Conservation (phyloP, 2,113 vertebrate genomes). For the Arizona elegans region DNA sequence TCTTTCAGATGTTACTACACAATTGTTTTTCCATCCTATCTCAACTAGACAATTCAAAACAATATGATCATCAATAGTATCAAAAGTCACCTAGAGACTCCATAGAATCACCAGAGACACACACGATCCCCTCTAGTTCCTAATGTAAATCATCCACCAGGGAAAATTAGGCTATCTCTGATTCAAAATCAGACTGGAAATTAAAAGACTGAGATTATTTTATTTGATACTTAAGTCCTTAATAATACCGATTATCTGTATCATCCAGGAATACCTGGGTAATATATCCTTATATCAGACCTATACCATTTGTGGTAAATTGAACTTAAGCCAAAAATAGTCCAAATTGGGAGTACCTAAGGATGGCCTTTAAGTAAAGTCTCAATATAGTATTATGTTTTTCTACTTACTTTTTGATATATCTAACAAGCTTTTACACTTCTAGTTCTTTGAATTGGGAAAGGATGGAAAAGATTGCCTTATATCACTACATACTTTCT, state of each 20-base stretch:
- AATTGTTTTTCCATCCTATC: not conserved
- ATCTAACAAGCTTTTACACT: not conserved
- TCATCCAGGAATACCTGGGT: not conserved
- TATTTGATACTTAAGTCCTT: not conserved
- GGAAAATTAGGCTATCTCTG: not conserved
- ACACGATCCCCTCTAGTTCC: not conserved
- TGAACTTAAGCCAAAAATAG: not conserved
- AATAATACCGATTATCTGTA: not conserved
- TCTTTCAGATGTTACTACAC: not conserved
- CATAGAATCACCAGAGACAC: not conserved
- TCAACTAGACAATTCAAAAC: not conserved
- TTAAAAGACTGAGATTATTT: not conserved
- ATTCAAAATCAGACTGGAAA: not conserved
- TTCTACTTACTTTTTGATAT: not conserved
- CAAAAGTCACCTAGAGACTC: not conserved
- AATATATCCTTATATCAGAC: not conserved
- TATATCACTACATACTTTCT: not conserved
- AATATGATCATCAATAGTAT: not conserved
- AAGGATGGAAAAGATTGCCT: not conserved
- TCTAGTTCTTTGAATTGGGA: not conserved
- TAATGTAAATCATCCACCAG: not conserved
- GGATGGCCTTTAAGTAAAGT: not conserved
- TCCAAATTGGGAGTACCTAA: not conserved
- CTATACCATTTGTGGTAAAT: not conserved
- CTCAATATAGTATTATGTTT: not conserved